These are phyloP conservation scores for Acanthoscelides obtectus DNA, from an alignment of 2,888 invertebrate species.

Conservation along the genomic window DNA sequence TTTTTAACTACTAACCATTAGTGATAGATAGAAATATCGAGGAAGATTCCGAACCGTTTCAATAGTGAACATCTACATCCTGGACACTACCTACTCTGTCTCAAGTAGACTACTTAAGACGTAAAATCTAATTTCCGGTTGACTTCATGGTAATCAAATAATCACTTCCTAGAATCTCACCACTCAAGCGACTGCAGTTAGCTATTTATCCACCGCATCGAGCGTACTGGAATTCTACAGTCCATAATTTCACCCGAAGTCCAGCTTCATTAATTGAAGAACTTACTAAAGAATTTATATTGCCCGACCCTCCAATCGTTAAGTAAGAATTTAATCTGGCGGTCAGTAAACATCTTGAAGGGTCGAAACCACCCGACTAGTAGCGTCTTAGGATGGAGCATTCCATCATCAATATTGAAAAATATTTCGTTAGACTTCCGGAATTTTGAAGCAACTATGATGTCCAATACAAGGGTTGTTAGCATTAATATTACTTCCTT, in stretches of 20 bases:
- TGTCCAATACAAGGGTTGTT: too few species aligned
- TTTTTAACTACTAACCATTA: too few species aligned
- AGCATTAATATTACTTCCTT: too few species aligned
- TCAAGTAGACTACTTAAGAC: too few species aligned
- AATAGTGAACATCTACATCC: too few species aligned
- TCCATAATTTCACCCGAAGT: background rate
- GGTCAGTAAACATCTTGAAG: background rate
- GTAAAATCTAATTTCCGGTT: too few species aligned
- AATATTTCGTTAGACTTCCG: background rate
- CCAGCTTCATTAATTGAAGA: background rate
- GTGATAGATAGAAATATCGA: too few species aligned
- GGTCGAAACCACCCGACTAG: background rate
- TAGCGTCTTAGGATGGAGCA: background rate
- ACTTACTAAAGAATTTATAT: background rate
- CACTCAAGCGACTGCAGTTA: background rate
- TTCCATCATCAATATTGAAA: background rate
- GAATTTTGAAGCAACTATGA: too few species aligned
- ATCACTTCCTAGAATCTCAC: too few species aligned
- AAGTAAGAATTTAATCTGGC: background rate
- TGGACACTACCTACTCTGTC: too few species aligned
- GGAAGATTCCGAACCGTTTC: too few species aligned
- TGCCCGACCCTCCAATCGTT: background rate
- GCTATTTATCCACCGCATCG: background rate
- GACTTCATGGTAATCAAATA: too few species aligned
- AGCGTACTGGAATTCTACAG: background rate